Base-by-base conservation (phyloP, 2,113 vertebrate species). In the Hemicordylus capensis region DNA sequence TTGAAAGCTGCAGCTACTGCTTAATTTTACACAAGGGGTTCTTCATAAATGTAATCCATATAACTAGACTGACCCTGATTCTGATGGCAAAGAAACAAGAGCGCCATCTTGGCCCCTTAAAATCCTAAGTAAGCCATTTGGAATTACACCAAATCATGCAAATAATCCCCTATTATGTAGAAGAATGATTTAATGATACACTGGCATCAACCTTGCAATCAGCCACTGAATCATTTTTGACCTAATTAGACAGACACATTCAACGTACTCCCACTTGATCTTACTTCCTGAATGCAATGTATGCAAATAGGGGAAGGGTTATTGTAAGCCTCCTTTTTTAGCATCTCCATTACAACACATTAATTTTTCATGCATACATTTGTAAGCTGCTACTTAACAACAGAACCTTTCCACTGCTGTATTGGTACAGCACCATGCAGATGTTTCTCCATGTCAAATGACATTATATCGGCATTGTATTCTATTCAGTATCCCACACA, bases 391-490 rank as follows among this genome's bases (percentile, higher is more conserved):
- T 51, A 1, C 0, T 1, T 17, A 73, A 44, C 15, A 83, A 56
- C 42, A n/a, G 67, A 74, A 74, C 63, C 81, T 22, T 75, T 14
- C 81, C 1, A 24, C 26, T 17, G 15, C 0, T 73, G 0, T 0
- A 0, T 24, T 24, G 24, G 24, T 12, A 46, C 12, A 1, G 4
- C 22, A 44, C 3, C 5, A 58, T 22, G 0, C 37, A 78, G 19
- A 1, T 70, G 14, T 4, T 0, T 0, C 31, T 46, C 63, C 4
- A 1, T 0, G 14, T 10, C 0, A 1, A 15, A 54, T 59, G 28
- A n/a, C 24, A 48, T 69, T n/a, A 84, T 76, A 54, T 4, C 24
- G 44, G 19, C 0, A 19, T 3, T 5, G 15, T 0, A 72, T 20
- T 11, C 37, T 64, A 54, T 79, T 37, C 5, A 31, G n/a, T 34